Base-by-base conservation (phyloP, 2,797 vertebrate species). In the Peromyscus melanophrys region DNA sequence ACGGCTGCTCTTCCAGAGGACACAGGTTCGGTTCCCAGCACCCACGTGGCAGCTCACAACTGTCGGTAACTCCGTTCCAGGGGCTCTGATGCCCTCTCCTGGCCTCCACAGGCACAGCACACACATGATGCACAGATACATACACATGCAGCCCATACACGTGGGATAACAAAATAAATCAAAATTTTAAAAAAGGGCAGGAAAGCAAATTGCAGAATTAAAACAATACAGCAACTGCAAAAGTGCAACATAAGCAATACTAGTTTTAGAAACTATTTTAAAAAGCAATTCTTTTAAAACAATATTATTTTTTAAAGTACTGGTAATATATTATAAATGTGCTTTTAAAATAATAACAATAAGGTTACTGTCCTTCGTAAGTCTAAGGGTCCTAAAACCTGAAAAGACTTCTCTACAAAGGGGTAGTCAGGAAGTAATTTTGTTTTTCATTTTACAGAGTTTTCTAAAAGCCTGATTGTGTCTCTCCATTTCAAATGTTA, bases 301-400 rank as follows among this genome's bases (percentile, higher is more conserved):
- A 46, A 23, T 57, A 57, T 71, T 73, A 37, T 73, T 73, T 76
- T 76, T 61, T 43, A 59, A 89, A 75, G 17, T 21, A 61, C n/a
- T 34, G 2, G 55, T 59, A 89, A 61, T 57, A 59, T 25, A 76
- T 16, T 43, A 9, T 75, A 89, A 61, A 23, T 0, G 0, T 89
- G 55, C 52, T 88, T 69, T 46, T 27, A 34, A 76, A 43, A 57
- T 37, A 43, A 59, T 59, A 43, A 59, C n/a, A 75, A 75, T 59
- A 59, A 23, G 57, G 6, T 21, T 77, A 55, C 29, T 73, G 83
- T 87, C 89, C 61, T 87, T 96, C 69, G n/a, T 75, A 89, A 89
- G 37, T 19, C 17, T 1, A 4, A 86, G 63, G 6, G 3, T 90
- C 61, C 75, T 11, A 0, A 81, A 86, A 94, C 65, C 76, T 92